A percentile compares a stretch with the other conserved stretches of the same genome.
phyloP scores from a whole-genome alignment of 2,113 vertebrate species.

The Fukomys damarensis region DNA sequence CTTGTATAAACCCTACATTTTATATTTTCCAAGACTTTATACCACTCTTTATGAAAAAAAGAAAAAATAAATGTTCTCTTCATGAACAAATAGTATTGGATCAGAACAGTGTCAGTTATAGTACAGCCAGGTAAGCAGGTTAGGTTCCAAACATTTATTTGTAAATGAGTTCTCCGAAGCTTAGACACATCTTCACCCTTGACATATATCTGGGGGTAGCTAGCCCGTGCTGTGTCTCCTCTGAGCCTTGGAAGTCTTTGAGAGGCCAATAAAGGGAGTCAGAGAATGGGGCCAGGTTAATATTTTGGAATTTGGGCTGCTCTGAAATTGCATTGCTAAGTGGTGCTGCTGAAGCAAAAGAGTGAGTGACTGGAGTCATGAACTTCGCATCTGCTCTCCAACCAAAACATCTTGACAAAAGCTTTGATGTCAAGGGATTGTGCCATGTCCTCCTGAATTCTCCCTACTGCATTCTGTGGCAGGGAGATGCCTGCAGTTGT shows the following conservation, averaged over 20 bases:
- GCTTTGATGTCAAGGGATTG: background rate
- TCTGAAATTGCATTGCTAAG: background rate
- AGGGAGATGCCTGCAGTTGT: background rate
- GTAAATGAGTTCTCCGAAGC: background rate
- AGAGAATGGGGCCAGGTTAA: too few relatives aligned
- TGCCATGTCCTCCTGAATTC: background rate
- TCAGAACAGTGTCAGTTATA: background rate
- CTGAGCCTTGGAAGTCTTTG: background rate
- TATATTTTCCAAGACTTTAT: constrained; percentile 53
- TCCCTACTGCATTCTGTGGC: background rate
- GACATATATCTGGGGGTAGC: background rate
- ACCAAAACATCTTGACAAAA: constrained; percentile 25
- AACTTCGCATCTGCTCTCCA: background rate
- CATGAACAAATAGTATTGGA: background rate
- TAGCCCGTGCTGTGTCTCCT: background rate
- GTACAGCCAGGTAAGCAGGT: background rate
- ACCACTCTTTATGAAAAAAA: constrained; percentile 31
- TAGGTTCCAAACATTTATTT: background rate
- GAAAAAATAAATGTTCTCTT: constrained; percentile 51
- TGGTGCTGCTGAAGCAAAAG: background rate
- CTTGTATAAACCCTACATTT: constrained; percentile 73
- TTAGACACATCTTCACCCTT: background rate
- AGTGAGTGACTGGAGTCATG: background rate
- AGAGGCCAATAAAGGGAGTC: background rate
- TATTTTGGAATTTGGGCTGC: background rate